A percentile compares a stretch with the other conserved stretches of the same genome.
These are phyloP conservation scores for Buteo buteo DNA, from an alignment of 2,113 vertebrate species.

Conservation along the genomic window DNA sequence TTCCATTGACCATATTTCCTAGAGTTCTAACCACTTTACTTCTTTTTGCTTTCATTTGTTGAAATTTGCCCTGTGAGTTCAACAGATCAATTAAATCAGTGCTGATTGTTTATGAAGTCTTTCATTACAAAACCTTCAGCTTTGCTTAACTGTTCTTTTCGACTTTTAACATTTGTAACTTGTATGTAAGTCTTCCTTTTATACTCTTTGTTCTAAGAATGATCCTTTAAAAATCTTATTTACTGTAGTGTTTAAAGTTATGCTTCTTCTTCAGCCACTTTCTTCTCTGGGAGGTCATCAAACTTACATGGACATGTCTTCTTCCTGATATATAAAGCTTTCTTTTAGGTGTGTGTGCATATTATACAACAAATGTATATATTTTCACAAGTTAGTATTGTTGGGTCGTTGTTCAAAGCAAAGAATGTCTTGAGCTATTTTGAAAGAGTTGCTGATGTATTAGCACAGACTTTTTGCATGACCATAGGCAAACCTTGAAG, in stretches of 20 bases:
- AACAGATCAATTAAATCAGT: neutral
- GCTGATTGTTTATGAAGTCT: neutral
- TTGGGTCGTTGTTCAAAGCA: neutral
- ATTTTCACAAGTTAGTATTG: neutral
- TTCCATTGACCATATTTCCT: neutral
- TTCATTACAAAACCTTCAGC: neutral
- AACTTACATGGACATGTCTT: neutral
- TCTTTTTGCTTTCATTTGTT: neutral
- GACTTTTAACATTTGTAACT: neutral
- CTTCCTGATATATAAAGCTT: neutral
- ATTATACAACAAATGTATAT: neutral
- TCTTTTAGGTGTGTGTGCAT: neutral
- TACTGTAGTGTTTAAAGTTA: neutral
- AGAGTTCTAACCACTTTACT: neutral
- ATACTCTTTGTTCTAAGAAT: neutral
- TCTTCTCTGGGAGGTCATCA: neutral
- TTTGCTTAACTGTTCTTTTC: neutral
- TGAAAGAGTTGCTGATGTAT: neutral
- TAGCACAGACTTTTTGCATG: neutral
- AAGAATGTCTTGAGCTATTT: neutral
- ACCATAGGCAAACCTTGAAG: neutral
- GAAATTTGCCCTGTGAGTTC: neutral
- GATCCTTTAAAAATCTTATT: neutral
- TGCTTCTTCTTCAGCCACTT: neutral
- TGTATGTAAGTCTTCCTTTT: neutral